Evolutionary conservation across 2,888 invertebrate species (phyloP).

Genomic region (Melieria crassipennis): DNA sequence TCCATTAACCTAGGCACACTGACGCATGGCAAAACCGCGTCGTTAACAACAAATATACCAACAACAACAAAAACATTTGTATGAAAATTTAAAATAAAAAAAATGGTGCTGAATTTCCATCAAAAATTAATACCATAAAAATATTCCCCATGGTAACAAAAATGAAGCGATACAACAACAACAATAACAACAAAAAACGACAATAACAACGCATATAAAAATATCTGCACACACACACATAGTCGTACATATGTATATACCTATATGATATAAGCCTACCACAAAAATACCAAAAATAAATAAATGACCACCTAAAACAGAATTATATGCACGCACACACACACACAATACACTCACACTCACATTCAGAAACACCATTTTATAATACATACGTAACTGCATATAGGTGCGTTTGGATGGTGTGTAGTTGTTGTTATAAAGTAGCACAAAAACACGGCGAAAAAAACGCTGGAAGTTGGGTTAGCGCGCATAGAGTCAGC

Average conservation of each 20-base stretch:
- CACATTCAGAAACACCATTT: no score
- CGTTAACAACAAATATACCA: slow-evolving; percentile 6
- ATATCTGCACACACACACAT: slow-evolving; percentile 5
- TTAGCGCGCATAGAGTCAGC: no score
- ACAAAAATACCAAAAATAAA: slow-evolving; percentile 19
- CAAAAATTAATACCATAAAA: slow-evolving; percentile 36
- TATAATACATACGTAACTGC: no score
- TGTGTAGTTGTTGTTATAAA: background rate
- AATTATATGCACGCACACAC: slow-evolving; percentile 17
- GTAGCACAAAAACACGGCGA: slow-evolving; percentile 2
- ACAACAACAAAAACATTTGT: background rate
- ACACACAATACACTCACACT: background rate
- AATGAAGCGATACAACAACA: slow-evolving; percentile 14
- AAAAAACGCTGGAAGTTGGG: no score
- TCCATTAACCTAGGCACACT: slow-evolving; percentile 37
- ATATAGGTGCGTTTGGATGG: no score
- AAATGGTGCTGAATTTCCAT: slow-evolving; percentile 38
- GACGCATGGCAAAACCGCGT: slow-evolving; percentile 19
- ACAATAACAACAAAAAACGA: background rate
- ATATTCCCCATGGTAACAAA: slow-evolving; percentile 35
- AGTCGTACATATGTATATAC: slow-evolving; percentile 12
- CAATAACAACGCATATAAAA: background rate
- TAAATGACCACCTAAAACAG: slow-evolving; percentile 37
- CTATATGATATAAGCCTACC: slow-evolving; percentile 6
- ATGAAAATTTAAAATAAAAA: slow-evolving; percentile 11